These are phyloP conservation scores for Asbolus verrucosus DNA, from an alignment of 1,140 invertebrate genomes.

Conservation along the genomic window DNA sequence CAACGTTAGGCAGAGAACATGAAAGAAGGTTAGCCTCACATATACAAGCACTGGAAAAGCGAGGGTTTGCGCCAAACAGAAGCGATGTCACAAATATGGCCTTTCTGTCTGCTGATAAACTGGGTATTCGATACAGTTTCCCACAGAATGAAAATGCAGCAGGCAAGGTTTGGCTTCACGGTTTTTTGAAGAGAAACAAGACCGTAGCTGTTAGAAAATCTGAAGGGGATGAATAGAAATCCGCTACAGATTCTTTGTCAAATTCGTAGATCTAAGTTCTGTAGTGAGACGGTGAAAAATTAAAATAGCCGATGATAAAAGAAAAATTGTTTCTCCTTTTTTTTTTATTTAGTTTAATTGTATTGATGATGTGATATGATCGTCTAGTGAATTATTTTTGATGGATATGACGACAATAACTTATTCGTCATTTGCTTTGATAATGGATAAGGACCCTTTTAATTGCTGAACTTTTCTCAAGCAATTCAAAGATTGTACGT, in stretches of 20 bases:
- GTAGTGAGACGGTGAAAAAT: too few species aligned
- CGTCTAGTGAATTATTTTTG: too few species aligned
- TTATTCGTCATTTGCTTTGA: too few species aligned
- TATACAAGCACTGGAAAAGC: constrained; percentile 48
- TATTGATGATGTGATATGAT: too few species aligned
- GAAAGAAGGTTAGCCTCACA: constrained; percentile 47
- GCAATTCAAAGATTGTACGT: too few species aligned
- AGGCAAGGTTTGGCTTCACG: constrained; percentile 49
- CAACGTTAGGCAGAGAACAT: constrained; percentile 47
- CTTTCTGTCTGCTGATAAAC: constrained; percentile 51
- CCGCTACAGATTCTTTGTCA: constrained; percentile 61
- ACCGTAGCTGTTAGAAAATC: constrained; percentile 57
- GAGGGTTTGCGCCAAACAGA: constrained; percentile 47
- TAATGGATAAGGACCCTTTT: too few species aligned
- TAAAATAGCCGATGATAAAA: too few species aligned
- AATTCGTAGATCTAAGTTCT: too few species aligned
- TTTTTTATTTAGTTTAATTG: too few species aligned
- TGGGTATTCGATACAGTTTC: constrained; percentile 46
- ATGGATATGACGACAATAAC: too few species aligned
- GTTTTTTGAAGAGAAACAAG: constrained; percentile 46
- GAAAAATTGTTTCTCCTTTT: too few species aligned
- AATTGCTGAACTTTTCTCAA: too few species aligned
- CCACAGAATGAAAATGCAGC: constrained; percentile 38
- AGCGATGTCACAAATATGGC: constrained; percentile 42
- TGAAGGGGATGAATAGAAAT: constrained; percentile 60